These are phyloP conservation scores for Monochamus alternatus DNA, from an alignment of 2,888 invertebrate genomes.

Conservation along the genomic window DNA sequence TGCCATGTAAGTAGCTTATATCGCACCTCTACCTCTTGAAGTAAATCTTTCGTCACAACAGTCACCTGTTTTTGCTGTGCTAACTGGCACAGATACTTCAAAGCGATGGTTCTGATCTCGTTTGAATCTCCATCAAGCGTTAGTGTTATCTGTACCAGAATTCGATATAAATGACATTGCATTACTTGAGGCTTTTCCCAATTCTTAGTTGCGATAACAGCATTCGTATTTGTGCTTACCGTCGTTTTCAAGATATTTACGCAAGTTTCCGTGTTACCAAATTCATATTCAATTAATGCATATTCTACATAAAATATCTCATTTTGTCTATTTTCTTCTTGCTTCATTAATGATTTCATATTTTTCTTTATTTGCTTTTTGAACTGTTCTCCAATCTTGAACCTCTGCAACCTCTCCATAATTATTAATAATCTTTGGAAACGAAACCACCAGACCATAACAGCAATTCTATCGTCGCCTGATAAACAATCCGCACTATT, in stretches of 20 bases:
- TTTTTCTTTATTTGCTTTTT: constrained; percentile 72
- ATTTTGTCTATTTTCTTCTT: constrained; percentile 73
- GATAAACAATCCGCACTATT: constrained; percentile 72
- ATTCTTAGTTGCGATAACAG: constrained; percentile 38
- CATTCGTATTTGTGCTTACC: constrained; percentile 29
- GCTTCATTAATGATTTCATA: constrained; percentile 75
- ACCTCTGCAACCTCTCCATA: constrained; percentile 69
- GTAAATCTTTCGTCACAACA: constrained; percentile 55
- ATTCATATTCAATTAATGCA: constrained; percentile 76
- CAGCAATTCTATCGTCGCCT: constrained; percentile 72
- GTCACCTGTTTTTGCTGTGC: constrained; percentile 56
- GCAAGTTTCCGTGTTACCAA: constrained; percentile 69
- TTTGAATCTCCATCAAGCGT: constrained; percentile 50
- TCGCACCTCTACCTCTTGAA: constrained; percentile 63
- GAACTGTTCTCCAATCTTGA: constrained; percentile 68
- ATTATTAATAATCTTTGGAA: constrained; percentile 75
- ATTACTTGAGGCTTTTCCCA: constrained; percentile 23
- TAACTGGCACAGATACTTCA: constrained; percentile 61
- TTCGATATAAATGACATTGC: constrained; percentile 21
- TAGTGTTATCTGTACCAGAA: constrained; percentile 20
- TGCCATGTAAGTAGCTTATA: constrained; percentile 64
- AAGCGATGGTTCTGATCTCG: constrained; percentile 54
- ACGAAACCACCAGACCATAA: constrained; percentile 78
- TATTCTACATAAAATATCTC: constrained; percentile 77
- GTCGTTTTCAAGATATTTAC: constrained; percentile 35